Evolutionary conservation across 2,888 invertebrate species (phyloP).

Genomic region (Serripes groenlandicus): DNA sequence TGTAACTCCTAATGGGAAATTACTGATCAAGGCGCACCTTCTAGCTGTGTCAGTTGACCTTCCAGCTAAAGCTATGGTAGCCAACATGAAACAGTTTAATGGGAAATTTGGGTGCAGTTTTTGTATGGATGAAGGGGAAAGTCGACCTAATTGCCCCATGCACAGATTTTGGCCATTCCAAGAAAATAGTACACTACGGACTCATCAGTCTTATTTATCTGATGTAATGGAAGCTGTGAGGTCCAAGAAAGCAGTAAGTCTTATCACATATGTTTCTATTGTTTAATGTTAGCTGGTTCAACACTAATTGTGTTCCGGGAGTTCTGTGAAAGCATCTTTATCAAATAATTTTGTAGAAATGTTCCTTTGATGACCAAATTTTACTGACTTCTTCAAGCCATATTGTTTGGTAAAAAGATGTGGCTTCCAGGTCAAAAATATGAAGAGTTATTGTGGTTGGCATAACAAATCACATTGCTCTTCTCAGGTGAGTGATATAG

Average conservation of each 20-base stretch:
- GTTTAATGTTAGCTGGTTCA: no score
- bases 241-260: neutral
- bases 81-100: conserved; percentile 44
- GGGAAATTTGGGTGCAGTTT: conserved; percentile 30
- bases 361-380: no score
- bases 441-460: no score
- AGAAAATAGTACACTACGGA: neutral
- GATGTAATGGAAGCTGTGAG: neutral
- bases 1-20: conserved; percentile 7
- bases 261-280: no score
- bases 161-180: conserved; percentile 16
- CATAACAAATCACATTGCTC: no score
- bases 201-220: neutral
- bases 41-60: conserved; percentile 19
- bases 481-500: no score
- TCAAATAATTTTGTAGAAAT: no score
- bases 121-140: conserved; percentile 35
- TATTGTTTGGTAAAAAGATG: no score
- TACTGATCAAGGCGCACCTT: conserved; percentile 15
- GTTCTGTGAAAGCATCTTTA: no score
- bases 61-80: conserved; percentile 35
- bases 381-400: no score
- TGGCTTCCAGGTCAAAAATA: no score
- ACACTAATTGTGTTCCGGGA: no score
- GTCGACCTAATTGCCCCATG: conserved; percentile 17